Evolutionary conservation across 2,113 vertebrate genomes (phyloP), one percentile per base, ranked within the genome.

Genomic region (Dipodomys stephensi): DNA sequence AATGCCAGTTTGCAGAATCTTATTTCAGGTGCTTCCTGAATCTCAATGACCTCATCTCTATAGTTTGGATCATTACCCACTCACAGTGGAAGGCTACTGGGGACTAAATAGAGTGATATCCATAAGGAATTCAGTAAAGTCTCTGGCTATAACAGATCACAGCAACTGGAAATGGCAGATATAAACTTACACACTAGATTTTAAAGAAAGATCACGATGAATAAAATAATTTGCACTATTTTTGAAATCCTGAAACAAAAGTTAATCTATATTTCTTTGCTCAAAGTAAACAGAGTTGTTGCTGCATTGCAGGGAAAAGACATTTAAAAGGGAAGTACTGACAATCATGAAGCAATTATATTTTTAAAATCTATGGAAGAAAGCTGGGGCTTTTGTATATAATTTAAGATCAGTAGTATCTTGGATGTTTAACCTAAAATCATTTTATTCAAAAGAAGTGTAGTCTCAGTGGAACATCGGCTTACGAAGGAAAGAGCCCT

Each of bases 401-500:
- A 23, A 57, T 76, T 65, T 71, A 12, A 60, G 15, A 57, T 18
- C 35, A 12, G 67, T 28, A 25, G 60, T 30, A 28, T 3, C 30
- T 9, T 64, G 16, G 2, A 32, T 35, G 6, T n/a, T 22, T 44
- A n/a, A 19, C 3, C 19, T 20, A 71, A 87, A 44, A 5, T n/a
- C n/a, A 57, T 0, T 77, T 19, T 64, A 5, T 32, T 73, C 10
- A 18, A 11, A 25, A 35, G 23, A 19, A 57, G 25, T 1, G 1
- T 30, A 32, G 18, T 30, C 22, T 27, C 3, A 20, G 35, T 67
- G 10, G 13, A 69, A 4, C 10, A 9, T 28, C 15, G 6, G 1
- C 15, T 4, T 64, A 18, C 19, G 4, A 6, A 49, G 1, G 1
- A 16, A 22, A 76, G 11, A 57, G 19, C 2, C 1, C 2, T 16